Evolutionary conservation across 2,113 vertebrate genomes (phyloP).

Genomic region (Bos indicus): DNA sequence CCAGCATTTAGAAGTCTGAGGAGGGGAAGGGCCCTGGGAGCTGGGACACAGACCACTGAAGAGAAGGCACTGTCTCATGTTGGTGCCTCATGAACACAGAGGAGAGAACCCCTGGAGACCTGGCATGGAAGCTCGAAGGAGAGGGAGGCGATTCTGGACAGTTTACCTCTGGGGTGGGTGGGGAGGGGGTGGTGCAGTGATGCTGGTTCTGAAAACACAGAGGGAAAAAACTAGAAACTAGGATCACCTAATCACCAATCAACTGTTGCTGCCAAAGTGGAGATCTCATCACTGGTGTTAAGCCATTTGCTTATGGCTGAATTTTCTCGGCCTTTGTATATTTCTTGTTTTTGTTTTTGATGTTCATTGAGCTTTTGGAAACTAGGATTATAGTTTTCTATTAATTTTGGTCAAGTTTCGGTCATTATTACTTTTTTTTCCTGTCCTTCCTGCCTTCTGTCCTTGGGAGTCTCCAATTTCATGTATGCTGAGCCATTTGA

Average conservation of each 20-base stretch:
- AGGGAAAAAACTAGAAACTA: background rate
- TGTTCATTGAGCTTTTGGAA: background rate
- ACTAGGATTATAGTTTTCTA: background rate
- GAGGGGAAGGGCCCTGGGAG: background rate
- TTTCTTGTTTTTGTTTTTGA: background rate
- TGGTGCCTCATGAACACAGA: background rate
- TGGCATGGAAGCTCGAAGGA: background rate
- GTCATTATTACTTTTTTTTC: background rate
- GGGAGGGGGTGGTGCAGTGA: accelerated
- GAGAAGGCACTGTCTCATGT: background rate
- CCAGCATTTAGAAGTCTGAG: background rate
- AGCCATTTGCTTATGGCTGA: background rate
- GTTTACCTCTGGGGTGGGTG: background rate
- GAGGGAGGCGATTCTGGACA: background rate
- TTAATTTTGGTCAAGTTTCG: background rate
- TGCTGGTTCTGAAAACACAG: background rate
- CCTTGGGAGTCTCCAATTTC: background rate
- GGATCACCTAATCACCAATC: background rate
- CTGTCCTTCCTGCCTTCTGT: background rate
- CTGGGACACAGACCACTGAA: background rate
- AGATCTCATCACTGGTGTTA: background rate
- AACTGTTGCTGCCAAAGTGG: background rate
- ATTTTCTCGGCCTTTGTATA: background rate
- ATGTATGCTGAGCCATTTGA: background rate
- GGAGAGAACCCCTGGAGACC: background rate